phyloP scores from a whole-genome alignment of 1,140 invertebrate genomes.

The Lepidostoma basale region DNA sequence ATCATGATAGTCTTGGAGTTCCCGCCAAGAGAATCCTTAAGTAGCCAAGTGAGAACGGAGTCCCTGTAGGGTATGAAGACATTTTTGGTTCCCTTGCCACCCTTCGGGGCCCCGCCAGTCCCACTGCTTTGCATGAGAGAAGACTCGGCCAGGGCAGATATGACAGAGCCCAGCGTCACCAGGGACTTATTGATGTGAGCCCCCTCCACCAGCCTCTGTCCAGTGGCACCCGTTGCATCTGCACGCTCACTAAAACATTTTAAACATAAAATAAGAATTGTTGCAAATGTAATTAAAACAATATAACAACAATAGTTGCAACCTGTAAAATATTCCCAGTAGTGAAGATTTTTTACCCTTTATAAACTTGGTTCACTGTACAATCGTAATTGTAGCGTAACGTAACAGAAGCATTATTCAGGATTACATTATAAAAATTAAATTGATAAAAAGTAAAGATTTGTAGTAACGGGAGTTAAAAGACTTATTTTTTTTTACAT shows the following conservation, averaged over 20 bases:
- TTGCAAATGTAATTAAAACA: too few relatives aligned
- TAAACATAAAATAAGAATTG: not conserved
- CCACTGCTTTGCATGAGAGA: conserved; percentile 52
- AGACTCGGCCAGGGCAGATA: conserved; percentile 86
- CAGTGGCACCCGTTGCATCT: conserved; percentile 84
- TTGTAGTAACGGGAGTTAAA: not conserved
- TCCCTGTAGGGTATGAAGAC: conserved; percentile 88
- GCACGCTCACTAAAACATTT: conserved; percentile 75
- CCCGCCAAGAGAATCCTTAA: conserved; percentile 91
- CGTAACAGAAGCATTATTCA: too few relatives aligned
- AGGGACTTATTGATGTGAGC: conserved; percentile 93
- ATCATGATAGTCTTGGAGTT: conserved; percentile 93
- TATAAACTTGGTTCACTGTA: too few relatives aligned
- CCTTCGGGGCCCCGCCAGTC: conserved; percentile 38
- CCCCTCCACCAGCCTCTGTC: conserved; percentile 86
- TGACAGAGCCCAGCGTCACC: conserved; percentile 91
- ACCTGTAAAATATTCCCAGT: too few relatives aligned
- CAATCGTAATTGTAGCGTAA: too few relatives aligned
- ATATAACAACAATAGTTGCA: too few relatives aligned
- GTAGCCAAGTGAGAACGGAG: conserved; percentile 87
- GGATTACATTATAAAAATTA: too few relatives aligned
- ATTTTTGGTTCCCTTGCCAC: conserved; percentile 43
- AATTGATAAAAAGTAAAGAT: not conserved
- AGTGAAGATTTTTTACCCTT: too few relatives aligned
- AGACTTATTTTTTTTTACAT: too few relatives aligned